Conservation (phyloP, 2,888 invertebrate species). For the Cryptocephalus moraei region DNA sequence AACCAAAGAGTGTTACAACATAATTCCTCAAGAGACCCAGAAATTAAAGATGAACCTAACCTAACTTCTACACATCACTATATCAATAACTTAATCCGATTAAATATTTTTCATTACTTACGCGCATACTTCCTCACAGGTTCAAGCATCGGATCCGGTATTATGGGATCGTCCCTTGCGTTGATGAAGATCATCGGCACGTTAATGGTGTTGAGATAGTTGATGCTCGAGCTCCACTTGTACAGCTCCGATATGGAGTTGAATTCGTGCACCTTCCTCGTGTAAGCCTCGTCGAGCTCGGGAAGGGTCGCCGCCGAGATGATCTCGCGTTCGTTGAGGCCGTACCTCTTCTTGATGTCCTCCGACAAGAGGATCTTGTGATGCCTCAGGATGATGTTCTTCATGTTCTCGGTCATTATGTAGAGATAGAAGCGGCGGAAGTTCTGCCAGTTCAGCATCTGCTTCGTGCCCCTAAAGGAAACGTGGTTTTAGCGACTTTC, state of each 20-base stretch:
- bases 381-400: constrained; percentile 77
- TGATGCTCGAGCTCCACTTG: constrained; percentile 73
- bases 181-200: constrained; percentile 88
- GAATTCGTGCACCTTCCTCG: constrained; percentile 70
- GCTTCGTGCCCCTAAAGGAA: constrained; percentile 63
- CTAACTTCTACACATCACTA: no score
- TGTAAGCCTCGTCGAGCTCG: constrained; percentile 84
- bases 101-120: no score
- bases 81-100: no score
- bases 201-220: constrained; percentile 67
- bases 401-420: constrained; percentile 88
- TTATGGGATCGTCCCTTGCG: constrained; percentile 83
- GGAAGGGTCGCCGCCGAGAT: constrained; percentile 79
- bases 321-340: constrained; percentile 70
- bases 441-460: constrained; percentile 78
- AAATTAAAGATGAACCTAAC: no score
- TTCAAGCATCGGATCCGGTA: constrained; percentile 66
- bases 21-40: no score
- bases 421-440: constrained; percentile 83
- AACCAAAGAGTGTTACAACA: no score
- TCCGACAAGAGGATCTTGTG: constrained; percentile 64
- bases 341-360: constrained; percentile 56
- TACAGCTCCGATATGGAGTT: constrained; percentile 69
- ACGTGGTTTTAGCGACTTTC: background rate
- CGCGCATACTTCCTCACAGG: constrained; percentile 66